phyloP scores from a whole-genome alignment of 2,888 invertebrate genomes.

The Caprella mutica region DNA sequence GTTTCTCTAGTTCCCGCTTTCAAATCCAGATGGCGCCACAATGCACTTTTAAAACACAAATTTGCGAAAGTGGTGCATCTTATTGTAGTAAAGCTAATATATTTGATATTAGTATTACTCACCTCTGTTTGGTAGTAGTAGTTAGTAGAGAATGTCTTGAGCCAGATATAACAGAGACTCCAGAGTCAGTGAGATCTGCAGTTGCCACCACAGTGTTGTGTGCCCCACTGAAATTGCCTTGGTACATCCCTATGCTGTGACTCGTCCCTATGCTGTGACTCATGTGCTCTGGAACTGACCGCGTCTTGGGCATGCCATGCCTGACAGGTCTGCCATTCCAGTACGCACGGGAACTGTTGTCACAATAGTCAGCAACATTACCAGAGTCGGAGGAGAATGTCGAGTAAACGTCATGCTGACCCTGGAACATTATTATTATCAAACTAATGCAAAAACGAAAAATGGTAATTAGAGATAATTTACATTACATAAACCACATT shows the following conservation, averaged over 20 bases:
- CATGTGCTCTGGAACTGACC: conserved; percentile 52
- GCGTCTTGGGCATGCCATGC: conserved; percentile 49
- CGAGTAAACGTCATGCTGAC: conserved; percentile 49
- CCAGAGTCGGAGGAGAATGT: conserved; percentile 68
- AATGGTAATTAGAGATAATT: not conserved
- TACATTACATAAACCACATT: not conserved
- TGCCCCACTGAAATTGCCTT: no score
- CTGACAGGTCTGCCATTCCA: conserved; percentile 40
- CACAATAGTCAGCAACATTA: conserved; percentile 58
- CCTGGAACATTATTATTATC: conserved; percentile 36
- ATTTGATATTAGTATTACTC: no score
- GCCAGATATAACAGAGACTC: conserved; percentile 61
- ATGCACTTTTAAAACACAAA: no score
- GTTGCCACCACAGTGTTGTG: conserved; percentile 15
- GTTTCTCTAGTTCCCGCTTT: no score
- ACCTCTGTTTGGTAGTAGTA: conserved; percentile 29
- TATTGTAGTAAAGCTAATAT: no score
- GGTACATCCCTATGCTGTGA: conserved; percentile 21
- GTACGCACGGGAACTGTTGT: conserved; percentile 41
- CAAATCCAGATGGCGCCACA: no score
- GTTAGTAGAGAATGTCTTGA: conserved; percentile 44
- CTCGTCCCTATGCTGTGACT: conserved; percentile 35
- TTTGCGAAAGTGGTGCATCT: no score
- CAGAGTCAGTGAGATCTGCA: conserved; percentile 51
- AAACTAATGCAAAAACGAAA: not conserved